Percentiles rank a stretch among this genome's conserved stretches.
Evolutionary conservation across 2,888 invertebrate genomes (phyloP).

Genomic region (Cerastoderma edule): DNA sequence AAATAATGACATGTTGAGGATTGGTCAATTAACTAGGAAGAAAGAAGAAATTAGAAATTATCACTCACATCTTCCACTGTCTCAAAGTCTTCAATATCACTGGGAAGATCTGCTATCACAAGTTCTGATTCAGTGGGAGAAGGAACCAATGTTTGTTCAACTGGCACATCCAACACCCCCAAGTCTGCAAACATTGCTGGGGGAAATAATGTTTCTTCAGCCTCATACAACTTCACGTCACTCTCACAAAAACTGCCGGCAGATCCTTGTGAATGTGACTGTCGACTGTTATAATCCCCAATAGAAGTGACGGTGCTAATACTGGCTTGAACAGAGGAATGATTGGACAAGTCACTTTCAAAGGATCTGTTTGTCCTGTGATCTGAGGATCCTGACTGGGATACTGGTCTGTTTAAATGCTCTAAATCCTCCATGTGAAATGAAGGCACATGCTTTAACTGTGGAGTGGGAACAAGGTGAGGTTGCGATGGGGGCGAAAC

Average conservation of each 20-base stretch:
- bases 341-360: constrained; percentile 55
- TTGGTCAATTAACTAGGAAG: not conserved
- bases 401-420: constrained; percentile 38
- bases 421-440: constrained; percentile 62
- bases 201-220: constrained; percentile 63
- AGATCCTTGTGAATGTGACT: constrained; percentile 40
- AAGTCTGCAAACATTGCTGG: constrained; percentile 65
- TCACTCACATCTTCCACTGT: constrained; percentile 26
- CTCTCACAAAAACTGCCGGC: constrained; percentile 47
- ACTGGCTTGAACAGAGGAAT: constrained; percentile 50
- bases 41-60: too few species aligned
- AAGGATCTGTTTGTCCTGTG: constrained; percentile 49
- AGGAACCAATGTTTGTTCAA: constrained; percentile 34
- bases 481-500: constrained; percentile 41
- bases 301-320: constrained; percentile 54
- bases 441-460: constrained; percentile 55
- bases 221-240: constrained; percentile 52
- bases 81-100: constrained; percentile 27
- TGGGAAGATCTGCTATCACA: constrained; percentile 30
- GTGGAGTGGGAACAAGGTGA: constrained; percentile 48
- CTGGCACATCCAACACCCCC: constrained; percentile 46
- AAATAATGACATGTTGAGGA: not conserved
- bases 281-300: constrained; percentile 38
- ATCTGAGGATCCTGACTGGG: constrained; percentile 56
- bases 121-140: constrained; percentile 42